Evolutionary conservation across 2,113 vertebrate species (phyloP), one percentile per base, ranked within the genome.

Genomic region (Corythoichthys haematopterus): DNA sequence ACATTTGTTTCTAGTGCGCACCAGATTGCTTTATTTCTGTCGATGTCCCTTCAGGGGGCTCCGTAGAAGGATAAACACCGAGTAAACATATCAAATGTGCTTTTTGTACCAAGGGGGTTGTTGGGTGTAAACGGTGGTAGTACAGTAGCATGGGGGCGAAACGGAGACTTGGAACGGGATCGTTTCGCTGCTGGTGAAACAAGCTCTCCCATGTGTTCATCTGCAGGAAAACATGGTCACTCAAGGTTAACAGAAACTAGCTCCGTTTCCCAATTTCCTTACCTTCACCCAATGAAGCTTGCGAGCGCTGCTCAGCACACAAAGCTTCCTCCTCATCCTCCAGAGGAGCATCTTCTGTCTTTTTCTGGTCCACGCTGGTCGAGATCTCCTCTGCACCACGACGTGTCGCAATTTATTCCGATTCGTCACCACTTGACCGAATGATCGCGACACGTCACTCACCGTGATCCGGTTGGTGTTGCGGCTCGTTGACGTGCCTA

Each of bases 31-130:
- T n/a, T n/a, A n/a, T n/a, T n/a, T n/a, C n/a, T n/a, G n/a, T n/a
- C n/a, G n/a, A n/a, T n/a, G n/a, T n/a, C n/a, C n/a, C n/a, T n/a
- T n/a, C n/a, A n/a, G n/a, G n/a, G n/a, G n/a, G n/a, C n/a, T n/a
- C n/a, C n/a, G n/a, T n/a, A n/a, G 6, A 11, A 69, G 6, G 2
- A 13, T 14, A 55, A 3, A 43, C 40, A 43, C 40, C 9, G 6
- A 3, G 6, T 43, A 43, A 28, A 65, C 5, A 6, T 20, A 55
- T 28, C 28, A 28, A 40, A 13, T 55, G 48, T n/a, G 2, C 14
- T 14, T 40, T 38, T 55, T 75, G 84, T 78, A 91, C 91, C 91
- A 0, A 88, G 75, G 0, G 91, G 88, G 16, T 67, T 85, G 48
- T 84, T 64, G 46, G 88, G 78, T 77, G 3, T 76, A 50, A 89